Conservation (phyloP, 2,888 invertebrate species). For the Cactoblastis cactorum region DNA sequence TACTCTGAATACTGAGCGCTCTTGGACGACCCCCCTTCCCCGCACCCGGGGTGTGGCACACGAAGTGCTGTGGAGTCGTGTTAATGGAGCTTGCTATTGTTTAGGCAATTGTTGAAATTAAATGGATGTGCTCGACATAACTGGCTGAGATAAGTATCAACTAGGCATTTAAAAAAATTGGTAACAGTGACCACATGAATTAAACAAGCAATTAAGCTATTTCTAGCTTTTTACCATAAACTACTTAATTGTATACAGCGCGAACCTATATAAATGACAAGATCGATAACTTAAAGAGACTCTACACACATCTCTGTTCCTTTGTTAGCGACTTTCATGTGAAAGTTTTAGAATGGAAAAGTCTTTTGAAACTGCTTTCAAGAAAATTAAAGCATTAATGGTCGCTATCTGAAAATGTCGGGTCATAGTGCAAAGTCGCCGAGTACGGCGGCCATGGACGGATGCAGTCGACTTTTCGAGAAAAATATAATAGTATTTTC, state of each 20-base stretch:
- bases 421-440: constrained; percentile 23
- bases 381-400: constrained; percentile 77
- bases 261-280: constrained; percentile 9
- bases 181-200: neutral
- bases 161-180: constrained; percentile 8
- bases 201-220: neutral
- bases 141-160: constrained; percentile 16
- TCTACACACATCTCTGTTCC: constrained; percentile 51
- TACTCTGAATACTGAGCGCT: constrained; percentile 78
- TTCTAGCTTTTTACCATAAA: neutral
- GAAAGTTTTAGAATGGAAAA: constrained; percentile 74
- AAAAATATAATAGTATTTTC: no score
- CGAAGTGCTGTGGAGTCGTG: constrained; percentile 42
- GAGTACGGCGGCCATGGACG: constrained; percentile 14
- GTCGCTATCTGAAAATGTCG: constrained; percentile 47
- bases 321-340: constrained; percentile 67
- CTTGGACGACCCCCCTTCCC: constrained; percentile 45
- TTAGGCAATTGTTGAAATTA: constrained; percentile 37
- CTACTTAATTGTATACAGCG: neutral
- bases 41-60: constrained; percentile 37
- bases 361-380: constrained; percentile 76
- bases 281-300: constrained; percentile 13
- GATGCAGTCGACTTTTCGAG: no score
- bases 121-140: constrained; percentile 31
- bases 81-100: constrained; percentile 42